Conservation (phyloP, 2,888 invertebrate genomes). For the Eilema sororculum region DNA sequence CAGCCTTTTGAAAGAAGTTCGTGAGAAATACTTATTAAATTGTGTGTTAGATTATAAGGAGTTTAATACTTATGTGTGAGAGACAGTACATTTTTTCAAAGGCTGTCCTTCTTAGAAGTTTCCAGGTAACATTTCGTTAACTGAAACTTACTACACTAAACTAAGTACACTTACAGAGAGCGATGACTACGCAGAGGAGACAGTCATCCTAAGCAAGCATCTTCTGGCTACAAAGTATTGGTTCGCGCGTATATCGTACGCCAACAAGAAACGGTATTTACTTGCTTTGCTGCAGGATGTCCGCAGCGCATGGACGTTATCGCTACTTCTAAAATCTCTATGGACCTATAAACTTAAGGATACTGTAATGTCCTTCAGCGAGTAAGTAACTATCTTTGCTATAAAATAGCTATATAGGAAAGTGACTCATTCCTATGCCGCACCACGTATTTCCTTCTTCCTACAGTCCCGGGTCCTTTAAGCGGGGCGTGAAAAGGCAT, state of each 20-base stretch:
- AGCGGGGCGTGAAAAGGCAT: too few relatives aligned
- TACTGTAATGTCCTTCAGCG: conserved; percentile 68
- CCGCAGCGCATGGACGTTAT: conserved; percentile 70
- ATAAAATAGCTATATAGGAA: too few relatives aligned
- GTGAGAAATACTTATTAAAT: too few relatives aligned
- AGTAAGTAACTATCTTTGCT: conserved; percentile 55
- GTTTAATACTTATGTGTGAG: background rate
- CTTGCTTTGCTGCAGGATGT: conserved; percentile 69
- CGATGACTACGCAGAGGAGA: conserved; percentile 51
- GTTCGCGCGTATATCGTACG: conserved; percentile 72
- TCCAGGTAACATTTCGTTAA: background rate
- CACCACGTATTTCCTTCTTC: too few relatives aligned
- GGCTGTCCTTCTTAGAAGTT: too few relatives aligned
- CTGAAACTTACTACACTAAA: background rate
- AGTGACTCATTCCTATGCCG: too few relatives aligned
- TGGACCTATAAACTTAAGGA: conserved; percentile 81
- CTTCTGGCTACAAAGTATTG: conserved; percentile 70
- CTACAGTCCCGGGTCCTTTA: too few relatives aligned
- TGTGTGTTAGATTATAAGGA: too few relatives aligned
- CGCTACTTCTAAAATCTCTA: conserved; percentile 75
- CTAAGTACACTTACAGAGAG: conserved; percentile 47
- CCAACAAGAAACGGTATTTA: conserved; percentile 73
- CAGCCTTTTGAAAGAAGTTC: too few relatives aligned
- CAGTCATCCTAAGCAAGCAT: conserved; percentile 63
- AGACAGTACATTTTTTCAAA: too few relatives aligned